Base-by-base conservation (phyloP, 2,888 invertebrate genomes). In the Orchesellides sinensis region DNA sequence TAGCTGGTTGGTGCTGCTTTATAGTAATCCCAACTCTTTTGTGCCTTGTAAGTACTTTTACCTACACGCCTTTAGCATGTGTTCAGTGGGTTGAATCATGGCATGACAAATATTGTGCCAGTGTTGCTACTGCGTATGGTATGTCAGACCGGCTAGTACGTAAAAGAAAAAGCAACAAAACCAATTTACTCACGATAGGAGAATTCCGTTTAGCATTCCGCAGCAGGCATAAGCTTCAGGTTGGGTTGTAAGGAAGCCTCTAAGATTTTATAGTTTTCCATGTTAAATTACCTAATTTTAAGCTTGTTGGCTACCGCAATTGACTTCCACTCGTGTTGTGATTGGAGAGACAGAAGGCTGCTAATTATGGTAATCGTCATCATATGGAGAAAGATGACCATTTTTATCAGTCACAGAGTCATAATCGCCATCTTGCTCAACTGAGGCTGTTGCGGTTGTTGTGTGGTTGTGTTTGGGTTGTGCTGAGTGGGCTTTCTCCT, bases 401-500 rank as follows among this genome's bases (percentile, higher is more conserved):
- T 40, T 2, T 2, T n/a, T n/a, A n/a, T n/a, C n/a, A n/a, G n/a
- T n/a, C n/a, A n/a, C n/a, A n/a, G n/a, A n/a, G n/a, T n/a, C n/a
- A n/a, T n/a, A n/a, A n/a, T n/a, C n/a, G n/a, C n/a, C n/a, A n/a
- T n/a, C n/a, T n/a, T n/a, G n/a, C n/a, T n/a, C n/a, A n/a, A n/a
- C 40, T n/a, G 2, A 5, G 2, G 2, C 40, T n/a, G 10, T n/a
- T 40, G 40, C n/a, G n/a, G n/a, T n/a, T 40, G 2, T 8, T 5
- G 10, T n/a, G 10, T 40, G 14, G 2, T 40, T n/a, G 2, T 40
- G 14, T 10, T n/a, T 40, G 88, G 8, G 61, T 23, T 88, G 85
- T 19, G 89, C 69, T 14, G 89, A 88, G 32, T 89, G 81, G 0
- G 88, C 88, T 78, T 82, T 86, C 27, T 89, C 89, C 47, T 89